Conservation (phyloP, 2,797 vertebrate genomes). For the Macropodus opercularis region DNA sequence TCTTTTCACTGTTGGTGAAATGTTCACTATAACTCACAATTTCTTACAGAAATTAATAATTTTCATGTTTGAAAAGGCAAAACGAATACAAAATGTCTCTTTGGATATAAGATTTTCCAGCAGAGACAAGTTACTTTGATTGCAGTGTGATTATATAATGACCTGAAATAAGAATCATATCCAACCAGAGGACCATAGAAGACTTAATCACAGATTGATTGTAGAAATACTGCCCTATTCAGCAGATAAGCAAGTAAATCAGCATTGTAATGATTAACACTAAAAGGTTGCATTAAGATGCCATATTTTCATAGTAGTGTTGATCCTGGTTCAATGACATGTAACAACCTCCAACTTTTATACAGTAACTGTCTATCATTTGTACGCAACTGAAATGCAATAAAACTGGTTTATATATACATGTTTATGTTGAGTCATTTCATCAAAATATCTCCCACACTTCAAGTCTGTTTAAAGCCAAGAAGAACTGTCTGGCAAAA, state of each 20-base stretch:
- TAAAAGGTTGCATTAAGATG: conserved; percentile 16
- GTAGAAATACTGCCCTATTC: too few species aligned
- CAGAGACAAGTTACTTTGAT: conserved; percentile 26
- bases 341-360: conserved; percentile 44
- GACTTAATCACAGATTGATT: background rate
- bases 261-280: conserved; percentile 33
- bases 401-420: conserved; percentile 64
- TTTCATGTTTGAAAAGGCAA: conserved; percentile 33
- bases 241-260: background rate
- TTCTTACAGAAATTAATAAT: conserved; percentile 21
- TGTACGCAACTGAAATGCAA: conserved; percentile 50
- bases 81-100: conserved; percentile 12
- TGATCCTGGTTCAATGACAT: conserved; percentile 12
- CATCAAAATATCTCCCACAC: background rate
- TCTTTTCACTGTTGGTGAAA: conserved; percentile 34
- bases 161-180: conserved; percentile 24
- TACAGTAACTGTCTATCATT: conserved; percentile 46
- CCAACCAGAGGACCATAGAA: background rate
- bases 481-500: background rate
- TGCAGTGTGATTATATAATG: conserved; percentile 56
- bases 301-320: conserved; percentile 30
- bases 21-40: conserved; percentile 17
- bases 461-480: background rate
- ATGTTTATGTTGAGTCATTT: background rate
- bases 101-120: conserved; percentile 11